phyloP scores from a whole-genome alignment of 2,888 invertebrate species.

The Protophormia terraenovae region DNA sequence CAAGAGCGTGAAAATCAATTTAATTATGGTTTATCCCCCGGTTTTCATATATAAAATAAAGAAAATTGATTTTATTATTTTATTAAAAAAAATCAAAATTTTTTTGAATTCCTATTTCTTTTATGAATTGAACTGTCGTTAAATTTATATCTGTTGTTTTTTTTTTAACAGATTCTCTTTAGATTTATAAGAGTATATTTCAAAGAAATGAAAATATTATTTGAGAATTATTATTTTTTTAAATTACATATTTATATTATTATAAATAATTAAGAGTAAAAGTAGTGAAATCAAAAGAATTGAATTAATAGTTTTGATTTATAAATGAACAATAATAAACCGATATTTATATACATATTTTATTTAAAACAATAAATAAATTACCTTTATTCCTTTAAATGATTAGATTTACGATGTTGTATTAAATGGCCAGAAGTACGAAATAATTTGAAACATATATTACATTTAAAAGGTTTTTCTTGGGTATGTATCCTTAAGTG shows the following conservation, averaged over 20 bases:
- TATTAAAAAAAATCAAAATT: not conserved
- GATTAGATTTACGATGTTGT: slow-evolving; percentile 70
- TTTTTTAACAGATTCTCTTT: not conserved
- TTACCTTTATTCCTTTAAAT: slow-evolving; percentile 16
- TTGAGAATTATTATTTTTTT: slow-evolving; percentile 5
- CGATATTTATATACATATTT: not conserved
- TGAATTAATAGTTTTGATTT: too few relatives aligned
- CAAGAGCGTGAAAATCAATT: slow-evolving; percentile 78
- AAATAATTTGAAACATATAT: slow-evolving; percentile 72
- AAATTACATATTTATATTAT: not conserved
- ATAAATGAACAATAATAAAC: too few relatives aligned
- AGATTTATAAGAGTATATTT: not conserved
- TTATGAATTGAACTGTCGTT: not conserved
- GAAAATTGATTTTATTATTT: not conserved
- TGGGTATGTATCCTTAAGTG: slow-evolving; percentile 77
- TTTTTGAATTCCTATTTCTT: not conserved
- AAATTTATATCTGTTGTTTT: not conserved
- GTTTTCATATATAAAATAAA: slow-evolving; percentile 75
- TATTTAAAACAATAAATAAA: not conserved
- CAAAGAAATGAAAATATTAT: not conserved
- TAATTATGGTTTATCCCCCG: slow-evolving; percentile 78
- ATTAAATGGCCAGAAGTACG: slow-evolving; percentile 76
- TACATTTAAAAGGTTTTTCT: slow-evolving; percentile 74
- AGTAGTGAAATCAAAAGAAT: not conserved
- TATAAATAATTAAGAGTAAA: not conserved